phyloP scores from a whole-genome alignment of 2,888 invertebrate species.

The Drosophila buzzatii region DNA sequence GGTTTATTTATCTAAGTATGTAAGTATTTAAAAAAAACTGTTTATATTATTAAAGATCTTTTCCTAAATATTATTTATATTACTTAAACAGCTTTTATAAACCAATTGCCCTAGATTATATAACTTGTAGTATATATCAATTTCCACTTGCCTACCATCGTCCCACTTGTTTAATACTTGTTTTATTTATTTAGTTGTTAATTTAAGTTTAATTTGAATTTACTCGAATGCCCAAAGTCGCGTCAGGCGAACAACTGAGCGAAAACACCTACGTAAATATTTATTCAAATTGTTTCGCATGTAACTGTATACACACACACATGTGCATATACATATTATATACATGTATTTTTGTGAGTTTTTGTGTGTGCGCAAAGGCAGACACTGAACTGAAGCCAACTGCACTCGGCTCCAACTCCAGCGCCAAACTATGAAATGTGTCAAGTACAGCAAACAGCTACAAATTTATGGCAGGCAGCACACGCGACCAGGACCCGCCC shows the following conservation, averaged over 20 bases:
- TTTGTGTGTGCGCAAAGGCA: conserved; percentile 11
- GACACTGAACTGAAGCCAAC: conserved; percentile 18
- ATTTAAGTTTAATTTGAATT: conserved; percentile 63
- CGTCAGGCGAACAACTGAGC: conserved; percentile 35
- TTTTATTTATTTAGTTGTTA: conserved; percentile 58
- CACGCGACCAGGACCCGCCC: conserved; percentile 57
- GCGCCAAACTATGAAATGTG: conserved; percentile 67
- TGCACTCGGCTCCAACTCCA: conserved; percentile 38
- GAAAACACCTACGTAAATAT: conserved; percentile 71
- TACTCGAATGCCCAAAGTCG: conserved; percentile 52
- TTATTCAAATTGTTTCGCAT: conserved; percentile 46
- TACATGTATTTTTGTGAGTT: background rate
- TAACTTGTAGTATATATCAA: conserved; percentile 11
- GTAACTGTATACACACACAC: background rate
- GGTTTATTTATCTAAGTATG: too few relatives aligned
- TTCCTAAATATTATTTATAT: background rate
- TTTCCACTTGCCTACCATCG: background rate
- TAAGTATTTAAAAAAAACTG: background rate
- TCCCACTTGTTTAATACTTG: conserved; percentile 4
- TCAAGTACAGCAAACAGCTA: conserved; percentile 78
- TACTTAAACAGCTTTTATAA: background rate
- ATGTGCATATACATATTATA: background rate
- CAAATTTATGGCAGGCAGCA: conserved; percentile 70
- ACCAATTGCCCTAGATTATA: background rate
- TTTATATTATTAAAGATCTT: background rate